Base-by-base conservation (phyloP, 1,140 invertebrate species). In the Lepidotrigona ventralis region DNA sequence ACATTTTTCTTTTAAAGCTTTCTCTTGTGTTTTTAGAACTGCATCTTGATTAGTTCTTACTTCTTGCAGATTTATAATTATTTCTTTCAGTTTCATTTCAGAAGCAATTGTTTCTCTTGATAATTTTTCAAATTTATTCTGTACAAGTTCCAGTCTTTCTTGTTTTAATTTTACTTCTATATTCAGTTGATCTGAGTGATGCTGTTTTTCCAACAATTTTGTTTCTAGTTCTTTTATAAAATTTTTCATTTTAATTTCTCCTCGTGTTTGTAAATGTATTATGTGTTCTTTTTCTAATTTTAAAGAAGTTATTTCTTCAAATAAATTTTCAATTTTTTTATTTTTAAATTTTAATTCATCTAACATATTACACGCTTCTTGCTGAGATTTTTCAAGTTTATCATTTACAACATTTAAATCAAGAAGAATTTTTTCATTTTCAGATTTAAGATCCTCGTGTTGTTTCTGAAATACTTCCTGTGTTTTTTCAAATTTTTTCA, bases 51-150 rank as follows among this genome's bases (percentile, higher is more conserved):
- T 90, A 12, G 70, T 71, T 77, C 85, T 89, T 17, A 91, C 83
- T 73, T 93, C 88, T 64, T 93, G 90, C 17, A 93, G 60, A 83
- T 90, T 91, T 6, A 83, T 60, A 64, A 93, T 92, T 12, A 92
- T 60, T 78, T 93, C 92, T 53, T 93, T 91, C 74, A 93, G 68
- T 68, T 90, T 92, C 4, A 88, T 70, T 60, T 93, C 91, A 1
- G 86, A 89, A 15, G 85, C 81, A 70, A 88, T 74, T 64, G 90
- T 88, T 63, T 93, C 91, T 29, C 73, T 85, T 9, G 29, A 81
- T 60, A 86, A 54, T 17, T 88, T 79, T 39, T 92, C 89, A 3
- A 91, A n/a, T 81, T 92, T 91, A 1, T 82, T 58, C 23, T 87
- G 83, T 9, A 91, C 71, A 26, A 88, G 76, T 1, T 75, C 21